These are phyloP conservation scores for Anneissia japonica DNA, from an alignment of 35 echinoderm and acorn worm species.

Conservation along the genomic window DNA sequence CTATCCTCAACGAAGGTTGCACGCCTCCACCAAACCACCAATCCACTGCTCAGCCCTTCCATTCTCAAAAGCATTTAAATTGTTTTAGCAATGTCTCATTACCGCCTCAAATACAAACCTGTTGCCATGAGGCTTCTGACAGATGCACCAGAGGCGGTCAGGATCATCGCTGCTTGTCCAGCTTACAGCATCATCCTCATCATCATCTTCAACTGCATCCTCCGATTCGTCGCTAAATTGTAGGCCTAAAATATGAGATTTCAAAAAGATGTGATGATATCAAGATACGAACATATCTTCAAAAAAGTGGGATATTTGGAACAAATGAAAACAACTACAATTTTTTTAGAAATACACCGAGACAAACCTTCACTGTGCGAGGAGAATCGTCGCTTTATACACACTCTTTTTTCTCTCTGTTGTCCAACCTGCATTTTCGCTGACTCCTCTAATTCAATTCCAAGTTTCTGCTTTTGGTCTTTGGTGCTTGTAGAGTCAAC, in stretches of 20 bases:
- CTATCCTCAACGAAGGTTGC: no score
- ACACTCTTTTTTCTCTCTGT: neutral
- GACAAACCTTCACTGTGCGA: neutral
- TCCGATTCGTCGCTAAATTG: neutral
- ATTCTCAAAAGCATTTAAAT: no score
- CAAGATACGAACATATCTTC: no score
- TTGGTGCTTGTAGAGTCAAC: neutral
- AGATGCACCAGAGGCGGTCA: constrained; percentile 85
- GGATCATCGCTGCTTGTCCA: constrained; percentile 73
- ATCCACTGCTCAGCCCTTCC: no score
- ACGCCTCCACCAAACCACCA: no score
- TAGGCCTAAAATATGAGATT: neutral
- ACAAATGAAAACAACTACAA: neutral
- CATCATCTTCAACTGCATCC: constrained; percentile 5
- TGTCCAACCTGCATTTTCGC: neutral
- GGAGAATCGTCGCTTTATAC: neutral
- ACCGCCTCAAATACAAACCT: constrained; percentile 49
- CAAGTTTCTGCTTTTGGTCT: neutral
- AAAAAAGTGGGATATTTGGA: no score
- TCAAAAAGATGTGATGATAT: no score
- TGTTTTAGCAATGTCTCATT: no score
- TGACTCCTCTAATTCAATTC: neutral
- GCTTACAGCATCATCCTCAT: constrained; percentile 32
- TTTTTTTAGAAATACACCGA: neutral
- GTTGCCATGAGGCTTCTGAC: constrained; percentile 68